Percentiles rank a stretch among this genome's conserved stretches.
Evolutionary conservation across 2,797 vertebrate species (phyloP).

Genomic region (Phyllotis vaccarum): DNA sequence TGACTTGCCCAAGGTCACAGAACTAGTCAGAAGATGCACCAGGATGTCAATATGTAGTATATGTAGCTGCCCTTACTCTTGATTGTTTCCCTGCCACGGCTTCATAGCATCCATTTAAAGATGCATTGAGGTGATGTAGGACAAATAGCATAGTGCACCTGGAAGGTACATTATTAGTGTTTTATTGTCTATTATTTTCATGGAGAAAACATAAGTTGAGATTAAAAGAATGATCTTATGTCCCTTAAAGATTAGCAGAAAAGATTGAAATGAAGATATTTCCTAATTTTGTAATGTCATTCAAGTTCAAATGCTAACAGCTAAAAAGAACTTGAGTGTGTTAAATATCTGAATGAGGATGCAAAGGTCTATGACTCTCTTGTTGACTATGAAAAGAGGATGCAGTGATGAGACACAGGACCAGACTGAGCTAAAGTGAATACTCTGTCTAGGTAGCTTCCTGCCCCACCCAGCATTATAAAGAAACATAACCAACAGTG

Average conservation of each 20-base stretch:
- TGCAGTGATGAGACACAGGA: neutral
- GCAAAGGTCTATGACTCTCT: neutral
- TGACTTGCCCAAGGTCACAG: neutral
- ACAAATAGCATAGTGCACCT: neutral
- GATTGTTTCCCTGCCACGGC: neutral
- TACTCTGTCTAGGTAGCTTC: neutral
- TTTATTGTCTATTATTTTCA: neutral
- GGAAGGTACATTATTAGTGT: neutral
- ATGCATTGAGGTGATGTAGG: neutral
- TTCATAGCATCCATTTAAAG: neutral
- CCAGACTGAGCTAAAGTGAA: neutral
- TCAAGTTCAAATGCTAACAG: conserved; percentile 24
- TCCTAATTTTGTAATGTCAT: conserved; percentile 24
- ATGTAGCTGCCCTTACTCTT: neutral
- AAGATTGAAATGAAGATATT: neutral
- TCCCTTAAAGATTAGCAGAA: neutral
- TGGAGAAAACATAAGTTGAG: conserved; percentile 17
- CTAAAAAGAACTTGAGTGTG: conserved; percentile 3
- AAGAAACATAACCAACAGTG: neutral
- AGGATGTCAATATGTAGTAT: neutral
- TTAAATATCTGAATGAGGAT: neutral
- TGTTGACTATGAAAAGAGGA: neutral
- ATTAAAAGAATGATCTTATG: neutral
- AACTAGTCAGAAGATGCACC: neutral
- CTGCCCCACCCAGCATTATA: fast-evolving